These are phyloP conservation scores for Spea hammondii DNA, from an alignment of 2,797 vertebrate species.

Conservation along the genomic window DNA sequence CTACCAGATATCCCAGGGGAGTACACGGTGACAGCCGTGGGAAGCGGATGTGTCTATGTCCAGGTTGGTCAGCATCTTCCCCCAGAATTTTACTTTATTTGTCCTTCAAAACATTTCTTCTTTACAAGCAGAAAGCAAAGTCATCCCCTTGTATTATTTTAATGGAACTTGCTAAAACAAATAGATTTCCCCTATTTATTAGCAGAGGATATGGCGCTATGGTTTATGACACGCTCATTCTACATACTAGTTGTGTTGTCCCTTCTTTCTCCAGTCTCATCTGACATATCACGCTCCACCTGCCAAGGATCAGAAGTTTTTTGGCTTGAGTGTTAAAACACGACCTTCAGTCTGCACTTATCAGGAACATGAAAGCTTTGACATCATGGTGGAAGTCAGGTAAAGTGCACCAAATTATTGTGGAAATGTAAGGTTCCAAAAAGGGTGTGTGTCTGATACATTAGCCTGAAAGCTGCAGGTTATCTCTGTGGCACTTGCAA, in stretches of 20 bases:
- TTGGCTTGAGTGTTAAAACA: slow-evolving; percentile 19
- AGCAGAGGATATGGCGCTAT: too few species aligned
- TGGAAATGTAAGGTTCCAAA: background rate
- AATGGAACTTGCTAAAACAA: background rate
- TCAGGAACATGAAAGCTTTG: background rate
- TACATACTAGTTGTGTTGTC: background rate
- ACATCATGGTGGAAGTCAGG: slow-evolving; percentile 25
- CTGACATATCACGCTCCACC: slow-evolving; percentile 6
- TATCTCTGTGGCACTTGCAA: too few species aligned
- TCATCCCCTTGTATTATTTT: background rate
- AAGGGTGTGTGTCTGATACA: too few species aligned
- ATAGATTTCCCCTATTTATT: background rate
- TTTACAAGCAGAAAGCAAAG: background rate
- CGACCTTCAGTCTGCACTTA: slow-evolving; percentile 1
- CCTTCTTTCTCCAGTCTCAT: slow-evolving; percentile 14
- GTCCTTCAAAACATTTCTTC: background rate
- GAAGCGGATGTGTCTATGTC: slow-evolving; percentile 71
- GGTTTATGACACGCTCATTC: too few species aligned
- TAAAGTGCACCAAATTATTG: background rate
- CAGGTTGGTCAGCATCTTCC: slow-evolving; percentile 69
- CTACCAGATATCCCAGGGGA: slow-evolving; percentile 66
- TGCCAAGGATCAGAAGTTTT: background rate
- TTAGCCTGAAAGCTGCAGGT: too few species aligned
- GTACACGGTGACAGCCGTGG: slow-evolving; percentile 67
- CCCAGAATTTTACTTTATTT: background rate